Evolutionary conservation across 2,797 vertebrate species (phyloP).

Genomic region (Tragelaphus oryx): DNA sequence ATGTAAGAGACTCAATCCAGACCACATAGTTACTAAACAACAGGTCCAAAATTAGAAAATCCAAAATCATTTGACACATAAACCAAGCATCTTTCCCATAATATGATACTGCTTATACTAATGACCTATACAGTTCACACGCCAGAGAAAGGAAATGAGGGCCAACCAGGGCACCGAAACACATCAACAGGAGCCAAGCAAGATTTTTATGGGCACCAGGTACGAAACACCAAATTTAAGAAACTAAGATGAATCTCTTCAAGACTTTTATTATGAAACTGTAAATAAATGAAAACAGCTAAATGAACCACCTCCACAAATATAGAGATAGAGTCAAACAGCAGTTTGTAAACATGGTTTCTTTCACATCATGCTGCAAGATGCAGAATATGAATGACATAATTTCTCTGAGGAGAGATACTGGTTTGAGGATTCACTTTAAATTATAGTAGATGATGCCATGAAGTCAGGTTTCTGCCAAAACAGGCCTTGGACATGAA

Average conservation of each 20-base stretch:
- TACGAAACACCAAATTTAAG: not conserved
- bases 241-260: not conserved
- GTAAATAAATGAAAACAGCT: slow-evolving; percentile 24
- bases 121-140: not conserved
- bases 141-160: not conserved
- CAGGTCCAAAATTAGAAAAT: not conserved
- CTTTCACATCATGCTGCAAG: not conserved
- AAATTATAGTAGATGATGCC: not conserved
- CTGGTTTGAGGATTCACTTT: not conserved
- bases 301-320: slow-evolving; percentile 2
- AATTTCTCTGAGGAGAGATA: slow-evolving; percentile 5
- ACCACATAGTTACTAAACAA: not conserved
- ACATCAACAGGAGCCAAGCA: not conserved
- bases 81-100: not conserved
- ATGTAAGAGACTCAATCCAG: not conserved
- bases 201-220: not conserved
- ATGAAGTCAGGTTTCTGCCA: not conserved
- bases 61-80: not conserved
- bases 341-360: not conserved
- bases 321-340: not conserved
- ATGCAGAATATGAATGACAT: slow-evolving; percentile 23
- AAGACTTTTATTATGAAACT: slow-evolving; percentile 42
- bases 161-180: not conserved
- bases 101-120: not conserved
- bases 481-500: not conserved